Base-by-base conservation (phyloP, 2,888 invertebrate species). In the Neoscelio sp. region DNA sequence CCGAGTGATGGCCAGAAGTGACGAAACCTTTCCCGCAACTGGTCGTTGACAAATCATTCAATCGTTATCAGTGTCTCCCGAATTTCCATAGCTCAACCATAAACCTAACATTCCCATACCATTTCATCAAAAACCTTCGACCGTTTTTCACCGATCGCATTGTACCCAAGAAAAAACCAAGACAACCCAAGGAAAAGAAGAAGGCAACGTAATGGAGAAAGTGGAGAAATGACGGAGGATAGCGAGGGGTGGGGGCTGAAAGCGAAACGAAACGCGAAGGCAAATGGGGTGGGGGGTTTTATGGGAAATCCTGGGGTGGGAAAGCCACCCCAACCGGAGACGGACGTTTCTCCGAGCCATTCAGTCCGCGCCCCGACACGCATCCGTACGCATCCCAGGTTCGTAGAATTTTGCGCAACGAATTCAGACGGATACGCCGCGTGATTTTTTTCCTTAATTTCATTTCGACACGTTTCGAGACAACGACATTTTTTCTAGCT, bases 311-410 rank as follows among this genome's bases (percentile, higher is more conserved):
- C 67, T 67, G 67, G 76, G 80, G 80, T 80, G 80, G 80, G 76
- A 79, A 80, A 75, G 48, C 76, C 76, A 75, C 80, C 80, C 80
- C 67, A 54, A 73, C 80, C 62, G 56, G 76, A 79, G 80, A 80
- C 75, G 70, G 56, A 76, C 75, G 73, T 71, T 76, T 64, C 78
- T 48, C 67, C 62, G 48, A 71, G 76, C 76, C 75, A 71, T 80
- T 80, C 80, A 80, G 80, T 80, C 80, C 80, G 80, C 80, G 80
- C 80, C 80, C 80, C 73, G 73, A 80, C 76, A 80, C 71, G 75
- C 80, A 80, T 54, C 60, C 62, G 58, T 65, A 60, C 67, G 75
- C 71, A 76, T 17, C 71, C 20, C 52, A 48, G 62, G 15, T 18
- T 20, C 46, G 52, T 20, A 2, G 5, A 18, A 40, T 18, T 48